Conservation (phyloP, 1,140 invertebrate genomes). For the Coptotermes formosanus region DNA sequence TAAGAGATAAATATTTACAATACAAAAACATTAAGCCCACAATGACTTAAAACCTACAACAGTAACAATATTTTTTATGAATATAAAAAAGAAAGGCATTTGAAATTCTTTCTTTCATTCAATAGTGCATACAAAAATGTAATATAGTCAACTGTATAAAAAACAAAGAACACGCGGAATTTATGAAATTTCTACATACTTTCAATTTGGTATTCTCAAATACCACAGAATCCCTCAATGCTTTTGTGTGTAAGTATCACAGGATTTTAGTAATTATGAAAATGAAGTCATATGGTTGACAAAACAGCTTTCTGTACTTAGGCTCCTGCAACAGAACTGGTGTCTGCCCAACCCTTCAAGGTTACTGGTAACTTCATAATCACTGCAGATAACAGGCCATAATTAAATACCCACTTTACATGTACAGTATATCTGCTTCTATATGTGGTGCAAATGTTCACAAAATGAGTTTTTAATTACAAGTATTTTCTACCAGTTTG, state of each 20-base stretch:
- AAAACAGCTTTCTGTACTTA: slow-evolving; percentile 1
- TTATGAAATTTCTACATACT: not conserved
- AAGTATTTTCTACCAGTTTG: no score
- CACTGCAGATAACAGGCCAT: no score
- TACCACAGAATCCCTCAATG: not conserved
- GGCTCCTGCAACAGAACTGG: not conserved
- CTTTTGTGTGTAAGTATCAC: not conserved
- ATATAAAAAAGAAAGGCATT: not conserved
- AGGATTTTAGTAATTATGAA: not conserved
- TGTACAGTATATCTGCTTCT: no score
- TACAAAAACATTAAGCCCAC: slow-evolving; percentile 1
- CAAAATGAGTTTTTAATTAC: no score
- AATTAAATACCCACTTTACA: no score
- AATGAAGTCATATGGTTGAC: not conserved
- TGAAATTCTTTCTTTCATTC: not conserved
- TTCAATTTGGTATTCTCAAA: not conserved
- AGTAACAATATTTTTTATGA: not conserved
- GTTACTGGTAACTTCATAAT: no score
- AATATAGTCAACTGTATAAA: slow-evolving; percentile 17
- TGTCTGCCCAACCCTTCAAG: no score
- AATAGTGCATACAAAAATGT: slow-evolving; percentile 19
- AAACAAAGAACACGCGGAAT: not conserved
- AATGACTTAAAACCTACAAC: not conserved
- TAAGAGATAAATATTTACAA: slow-evolving; percentile 1
- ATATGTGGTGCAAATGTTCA: no score